A percentile compares a stretch with the other conserved stretches of the same genome.
phyloP scores from a whole-genome alignment of 2,888 invertebrate species.

The Thecocarcelia acutangulata region DNA sequence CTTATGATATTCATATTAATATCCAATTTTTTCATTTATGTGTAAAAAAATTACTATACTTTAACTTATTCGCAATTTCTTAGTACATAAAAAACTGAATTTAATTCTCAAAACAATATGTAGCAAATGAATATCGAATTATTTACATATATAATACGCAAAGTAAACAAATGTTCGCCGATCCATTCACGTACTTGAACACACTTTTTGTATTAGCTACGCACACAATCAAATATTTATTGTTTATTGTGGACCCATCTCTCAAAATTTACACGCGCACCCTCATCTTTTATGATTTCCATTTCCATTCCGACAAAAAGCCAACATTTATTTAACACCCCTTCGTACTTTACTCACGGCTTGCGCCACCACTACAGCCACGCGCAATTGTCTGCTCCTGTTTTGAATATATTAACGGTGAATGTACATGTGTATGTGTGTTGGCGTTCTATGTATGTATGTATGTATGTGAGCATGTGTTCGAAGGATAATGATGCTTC shows the following conservation, averaged over 20 bases:
- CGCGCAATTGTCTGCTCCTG: constrained; percentile 27
- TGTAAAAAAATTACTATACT: no score
- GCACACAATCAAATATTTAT: constrained; percentile 48
- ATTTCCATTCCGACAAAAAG: constrained; percentile 5
- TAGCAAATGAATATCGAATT: constrained; percentile 38
- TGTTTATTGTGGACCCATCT: constrained; percentile 16
- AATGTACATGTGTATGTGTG: background rate
- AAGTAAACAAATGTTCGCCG: constrained; percentile 11
- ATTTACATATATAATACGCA: constrained; percentile 12
- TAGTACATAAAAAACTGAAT: background rate
- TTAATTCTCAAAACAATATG: background rate
- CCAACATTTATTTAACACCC: constrained; percentile 68
- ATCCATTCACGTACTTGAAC: constrained; percentile 1
- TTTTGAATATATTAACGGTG: constrained; percentile 37
- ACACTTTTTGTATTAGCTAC: constrained; percentile 51
- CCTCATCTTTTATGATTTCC: background rate
- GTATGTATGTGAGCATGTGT: background rate
- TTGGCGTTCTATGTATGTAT: background rate
- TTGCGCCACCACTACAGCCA: constrained; percentile 1
- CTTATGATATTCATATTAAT: no score
- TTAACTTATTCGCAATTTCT: no score
- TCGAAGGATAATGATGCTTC: constrained; percentile 35
- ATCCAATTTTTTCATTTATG: no score
- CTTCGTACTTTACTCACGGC: constrained; percentile 50
- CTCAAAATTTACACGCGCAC: background rate